Percentiles rank a stretch among this genome's conserved stretches.
These are phyloP conservation scores for Podarcis muralis DNA, from an alignment of 2,113 vertebrate genomes.

Conservation along the genomic window DNA sequence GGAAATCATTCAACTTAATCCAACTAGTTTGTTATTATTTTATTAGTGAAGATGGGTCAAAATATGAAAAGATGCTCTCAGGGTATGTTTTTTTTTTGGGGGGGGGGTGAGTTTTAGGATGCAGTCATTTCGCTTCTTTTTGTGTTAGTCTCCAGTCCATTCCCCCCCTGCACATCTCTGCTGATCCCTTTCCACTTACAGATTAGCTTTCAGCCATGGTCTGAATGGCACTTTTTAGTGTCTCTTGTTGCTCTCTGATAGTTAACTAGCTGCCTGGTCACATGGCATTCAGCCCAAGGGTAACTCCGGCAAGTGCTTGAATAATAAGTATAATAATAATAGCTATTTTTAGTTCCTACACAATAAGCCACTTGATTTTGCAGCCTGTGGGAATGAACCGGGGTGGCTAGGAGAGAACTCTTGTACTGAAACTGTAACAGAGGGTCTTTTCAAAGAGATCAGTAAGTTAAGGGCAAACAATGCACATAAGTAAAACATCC, in stretches of 20 bases:
- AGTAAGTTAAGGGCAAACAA: not conserved
- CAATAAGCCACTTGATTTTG: constrained; percentile 60
- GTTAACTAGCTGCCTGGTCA: constrained; percentile 5
- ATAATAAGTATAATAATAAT: not conserved
- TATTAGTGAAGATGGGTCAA: constrained; percentile 2
- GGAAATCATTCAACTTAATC: not conserved
- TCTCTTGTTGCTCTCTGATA: constrained; percentile 24
- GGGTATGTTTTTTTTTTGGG: not conserved
- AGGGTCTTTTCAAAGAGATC: not conserved
- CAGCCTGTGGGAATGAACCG: constrained; percentile 30
- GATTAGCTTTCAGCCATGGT: constrained; percentile 5
- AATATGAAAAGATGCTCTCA: not conserved
- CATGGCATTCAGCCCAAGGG: constrained; percentile 43
- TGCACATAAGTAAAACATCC: not conserved
- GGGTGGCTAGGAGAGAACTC: not conserved
- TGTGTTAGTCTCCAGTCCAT: not conserved
- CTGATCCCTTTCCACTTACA: not conserved
- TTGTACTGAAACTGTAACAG: not conserved
- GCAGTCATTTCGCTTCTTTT: not conserved
- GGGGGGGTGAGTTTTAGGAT: too few species aligned
- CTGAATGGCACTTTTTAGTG: not conserved
- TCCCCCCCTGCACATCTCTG: not conserved
- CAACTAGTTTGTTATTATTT: not conserved
- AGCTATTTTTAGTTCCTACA: constrained; percentile 73
- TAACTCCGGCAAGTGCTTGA: constrained; percentile 60